phyloP scores from a whole-genome alignment of 1,140 invertebrate species.

The Meloidogyne hapla region DNA sequence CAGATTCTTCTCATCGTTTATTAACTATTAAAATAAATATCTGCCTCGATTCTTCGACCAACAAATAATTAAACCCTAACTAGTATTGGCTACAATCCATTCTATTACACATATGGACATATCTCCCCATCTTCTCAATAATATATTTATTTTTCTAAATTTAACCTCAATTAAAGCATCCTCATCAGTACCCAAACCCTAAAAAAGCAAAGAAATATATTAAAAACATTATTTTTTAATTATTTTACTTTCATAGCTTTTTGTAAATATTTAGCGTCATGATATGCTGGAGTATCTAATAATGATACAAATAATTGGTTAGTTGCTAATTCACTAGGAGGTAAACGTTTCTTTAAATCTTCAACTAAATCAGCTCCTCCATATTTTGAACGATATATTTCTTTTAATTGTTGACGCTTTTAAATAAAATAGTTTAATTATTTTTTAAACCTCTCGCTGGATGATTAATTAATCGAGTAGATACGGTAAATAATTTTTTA shows the following conservation, averaged over 20 bases:
- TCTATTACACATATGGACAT: too few species aligned
- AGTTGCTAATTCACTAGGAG: constrained; percentile 27
- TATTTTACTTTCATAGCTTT: constrained; percentile 70
- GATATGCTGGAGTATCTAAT: constrained; percentile 82
- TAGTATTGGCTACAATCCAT: too few species aligned
- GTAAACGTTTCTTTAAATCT: constrained; percentile 20
- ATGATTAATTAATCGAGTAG: too few species aligned
- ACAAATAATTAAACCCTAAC: too few species aligned
- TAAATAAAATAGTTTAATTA: too few species aligned
- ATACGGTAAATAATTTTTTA: too few species aligned
- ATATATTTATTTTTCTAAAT: background rate
- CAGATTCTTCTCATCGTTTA: too few species aligned
- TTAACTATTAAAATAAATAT: too few species aligned
- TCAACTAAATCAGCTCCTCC: constrained; percentile 17
- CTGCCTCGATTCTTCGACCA: too few species aligned
- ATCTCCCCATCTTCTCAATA: background rate
- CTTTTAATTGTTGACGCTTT: constrained; percentile 14
- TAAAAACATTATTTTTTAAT: background rate
- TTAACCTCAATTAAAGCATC: constrained; percentile 65
- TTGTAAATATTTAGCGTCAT: constrained; percentile 77
- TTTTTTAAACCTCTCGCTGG: too few species aligned
- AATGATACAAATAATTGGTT: constrained; percentile 77
- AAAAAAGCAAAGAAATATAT: constrained; percentile 64
- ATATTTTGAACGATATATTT: constrained; percentile 22
- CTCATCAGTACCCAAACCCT: constrained; percentile 68